These are phyloP conservation scores for Champsocephalus gunnari DNA, from an alignment of 2,797 vertebrate species.

Conservation along the genomic window DNA sequence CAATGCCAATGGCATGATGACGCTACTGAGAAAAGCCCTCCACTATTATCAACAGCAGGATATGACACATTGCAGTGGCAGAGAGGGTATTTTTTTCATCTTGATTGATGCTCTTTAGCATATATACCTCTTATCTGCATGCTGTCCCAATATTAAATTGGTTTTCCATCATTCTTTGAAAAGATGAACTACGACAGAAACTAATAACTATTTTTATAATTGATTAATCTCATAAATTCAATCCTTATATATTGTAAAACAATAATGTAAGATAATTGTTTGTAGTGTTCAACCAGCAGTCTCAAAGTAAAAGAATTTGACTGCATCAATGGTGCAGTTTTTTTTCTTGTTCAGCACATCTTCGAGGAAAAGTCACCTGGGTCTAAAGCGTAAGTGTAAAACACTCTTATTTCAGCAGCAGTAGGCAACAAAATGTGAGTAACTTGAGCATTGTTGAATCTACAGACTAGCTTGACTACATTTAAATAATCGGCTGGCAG, in stretches of 20 bases:
- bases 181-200: not conserved
- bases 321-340: not conserved
- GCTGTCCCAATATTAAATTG: not conserved
- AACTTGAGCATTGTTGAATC: not conserved
- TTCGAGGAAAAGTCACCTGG: not conserved
- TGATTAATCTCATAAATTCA: not conserved
- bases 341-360: not conserved
- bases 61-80: not conserved
- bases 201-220: not conserved
- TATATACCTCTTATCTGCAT: not conserved
- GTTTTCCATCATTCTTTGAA: not conserved
- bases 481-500: not conserved
- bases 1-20: slow-evolving; percentile 33
- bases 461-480: not conserved
- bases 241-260: too few species aligned
- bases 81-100: slow-evolving; percentile 16
- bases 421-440: not conserved
- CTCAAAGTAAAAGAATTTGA: not conserved
- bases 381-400: not conserved
- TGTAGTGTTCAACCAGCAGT: not conserved
- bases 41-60: slow-evolving; percentile 12
- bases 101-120: not conserved
- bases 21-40: slow-evolving; percentile 37
- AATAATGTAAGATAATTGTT: too few species aligned
- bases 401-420: not conserved